Base-by-base conservation (phyloP, 2,888 invertebrate species). In the Drosophila quinaria region DNA sequence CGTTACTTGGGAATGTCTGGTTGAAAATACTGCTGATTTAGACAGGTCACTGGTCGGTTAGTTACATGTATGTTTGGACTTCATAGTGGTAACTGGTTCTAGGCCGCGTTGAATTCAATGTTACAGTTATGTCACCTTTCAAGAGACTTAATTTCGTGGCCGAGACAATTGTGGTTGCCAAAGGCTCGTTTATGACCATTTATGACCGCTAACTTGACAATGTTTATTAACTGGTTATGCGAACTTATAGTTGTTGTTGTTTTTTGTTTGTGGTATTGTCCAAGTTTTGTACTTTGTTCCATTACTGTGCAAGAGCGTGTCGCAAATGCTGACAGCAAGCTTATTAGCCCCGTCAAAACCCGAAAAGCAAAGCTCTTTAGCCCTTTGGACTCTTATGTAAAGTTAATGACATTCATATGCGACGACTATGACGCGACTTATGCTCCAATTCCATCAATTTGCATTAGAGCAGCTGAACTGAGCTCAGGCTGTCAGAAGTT, bases 71-170 rank as follows among this genome's bases (percentile, higher is more conserved):
- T 8, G 11, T 31, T 63, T 42, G 17, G 22, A 35, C 25, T 33
- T 19, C 10, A 31, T 42, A n/a, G n/a, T 42, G 51, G 4, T n/a
- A 71, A 77, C 81, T 69, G 65, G 73, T 85, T 87, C 80, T 75
- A 22, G 50, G 55, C 49, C 15, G 35, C 54, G 22, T 31, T 39
- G 46, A 33, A 10, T 42, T 17, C 44, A 39, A 11, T 49, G 68
- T 65, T 70, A 88, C 88, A 70, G 84, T 87, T 84, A 86, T 87
- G 78, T 84, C 84, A 82, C 58, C 46, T 33, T 33, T 47, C 52
- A 44, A 58, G 52, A 65, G 51, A 67, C 56, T 66, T 59, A 46
- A 68, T 66, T 67, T 42, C 49, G 39, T n/a, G 22, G 46, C 29
- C 22, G 29, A 22, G 50, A n/a, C 65, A 56, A 64, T 58, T 76